These are phyloP conservation scores for Polylopha cassiicola DNA, from an alignment of 2,888 invertebrate genomes.

Conservation along the genomic window DNA sequence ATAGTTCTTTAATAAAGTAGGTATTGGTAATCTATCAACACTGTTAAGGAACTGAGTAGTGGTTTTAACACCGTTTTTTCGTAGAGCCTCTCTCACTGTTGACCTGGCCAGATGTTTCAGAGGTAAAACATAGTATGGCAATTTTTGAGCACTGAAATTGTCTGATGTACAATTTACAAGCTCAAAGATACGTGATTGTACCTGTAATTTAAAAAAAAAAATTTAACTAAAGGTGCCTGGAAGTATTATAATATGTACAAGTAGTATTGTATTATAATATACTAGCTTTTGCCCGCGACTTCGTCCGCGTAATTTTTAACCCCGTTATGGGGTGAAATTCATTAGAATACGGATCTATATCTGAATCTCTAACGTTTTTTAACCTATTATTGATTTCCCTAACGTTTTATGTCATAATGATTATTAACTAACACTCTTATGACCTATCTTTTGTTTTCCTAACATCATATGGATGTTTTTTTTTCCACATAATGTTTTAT, in stretches of 20 bases:
- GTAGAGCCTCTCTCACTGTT: conserved; percentile 44
- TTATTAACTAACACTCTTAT: no score
- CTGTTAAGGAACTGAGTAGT: conserved; percentile 44
- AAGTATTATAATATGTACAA: neutral
- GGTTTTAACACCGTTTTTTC: conserved; percentile 34
- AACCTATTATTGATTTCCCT: no score
- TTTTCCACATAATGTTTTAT: no score
- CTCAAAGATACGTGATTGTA: conserved; percentile 42
- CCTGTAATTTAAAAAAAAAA: conserved; percentile 38
- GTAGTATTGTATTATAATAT: no score
- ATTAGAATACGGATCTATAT: no score
- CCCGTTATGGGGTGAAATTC: no score
- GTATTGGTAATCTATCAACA: conserved; percentile 46
- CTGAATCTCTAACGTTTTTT: no score
- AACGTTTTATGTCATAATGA: no score
- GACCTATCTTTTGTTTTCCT: no score
- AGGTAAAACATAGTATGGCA: conserved; percentile 40
- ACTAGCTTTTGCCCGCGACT: no score
- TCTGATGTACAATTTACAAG: conserved; percentile 42
- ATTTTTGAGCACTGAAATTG: conserved; percentile 34
- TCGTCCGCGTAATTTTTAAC: no score
- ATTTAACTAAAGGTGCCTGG: conserved; percentile 1
- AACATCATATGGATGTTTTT: no score
- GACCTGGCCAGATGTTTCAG: conserved; percentile 56
- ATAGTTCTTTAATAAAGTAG: conserved; percentile 46